Evolutionary conservation across 2,888 invertebrate genomes (phyloP).

Genomic region (Phengaris alcon): DNA sequence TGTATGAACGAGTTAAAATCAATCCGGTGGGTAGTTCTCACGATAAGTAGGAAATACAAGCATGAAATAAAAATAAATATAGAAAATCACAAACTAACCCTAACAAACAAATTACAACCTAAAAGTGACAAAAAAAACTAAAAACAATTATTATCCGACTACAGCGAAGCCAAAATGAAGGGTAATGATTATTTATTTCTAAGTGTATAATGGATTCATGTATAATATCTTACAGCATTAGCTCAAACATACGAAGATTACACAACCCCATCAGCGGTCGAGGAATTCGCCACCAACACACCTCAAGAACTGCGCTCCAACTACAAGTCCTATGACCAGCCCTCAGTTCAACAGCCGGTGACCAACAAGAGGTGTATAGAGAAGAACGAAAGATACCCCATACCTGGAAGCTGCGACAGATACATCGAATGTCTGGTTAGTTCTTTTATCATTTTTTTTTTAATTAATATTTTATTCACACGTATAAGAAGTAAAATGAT

Average conservation of each 20-base stretch:
- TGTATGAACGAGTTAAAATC: neutral
- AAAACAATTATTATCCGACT: too few species aligned
- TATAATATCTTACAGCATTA: neutral
- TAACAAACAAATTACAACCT: too few species aligned
- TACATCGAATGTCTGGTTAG: slow-evolving; percentile 84
- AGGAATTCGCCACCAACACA: neutral
- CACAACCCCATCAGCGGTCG: neutral
- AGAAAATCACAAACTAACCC: neutral
- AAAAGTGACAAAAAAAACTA: too few species aligned
- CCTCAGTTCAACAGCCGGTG: slow-evolving; percentile 39
- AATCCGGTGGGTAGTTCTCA: neutral
- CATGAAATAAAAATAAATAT: neutral
- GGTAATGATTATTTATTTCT: too few species aligned
- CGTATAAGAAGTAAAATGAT: too few species aligned
- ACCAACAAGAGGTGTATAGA: slow-evolving; percentile 78
- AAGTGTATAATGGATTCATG: too few species aligned
- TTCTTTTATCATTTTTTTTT: slow-evolving; percentile 29
- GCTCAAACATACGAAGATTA: slow-evolving; percentile 6
- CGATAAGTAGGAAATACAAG: neutral
- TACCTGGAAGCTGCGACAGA: slow-evolving; percentile 85
- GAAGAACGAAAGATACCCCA: slow-evolving; percentile 83
- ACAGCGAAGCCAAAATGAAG: too few species aligned
- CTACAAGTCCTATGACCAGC: slow-evolving; percentile 43
- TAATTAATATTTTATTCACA: too few species aligned
- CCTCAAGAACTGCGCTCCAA: slow-evolving; percentile 20